phyloP scores from a whole-genome alignment of 2,113 vertebrate genomes.

The Procavia capensis region DNA sequence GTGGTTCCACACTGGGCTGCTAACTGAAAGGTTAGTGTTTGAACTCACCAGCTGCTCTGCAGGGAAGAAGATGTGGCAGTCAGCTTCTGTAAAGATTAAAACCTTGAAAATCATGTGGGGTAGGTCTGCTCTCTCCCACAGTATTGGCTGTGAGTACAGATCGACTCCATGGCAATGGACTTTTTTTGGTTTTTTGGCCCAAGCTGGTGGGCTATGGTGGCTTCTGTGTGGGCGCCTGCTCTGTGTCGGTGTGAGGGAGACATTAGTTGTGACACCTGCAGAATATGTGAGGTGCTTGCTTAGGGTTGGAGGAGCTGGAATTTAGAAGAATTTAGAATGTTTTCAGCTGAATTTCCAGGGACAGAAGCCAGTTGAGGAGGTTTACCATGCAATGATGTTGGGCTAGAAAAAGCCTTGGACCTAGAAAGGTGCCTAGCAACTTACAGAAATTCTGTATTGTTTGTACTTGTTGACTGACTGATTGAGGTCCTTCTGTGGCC shows the following conservation, averaged over 20 bases:
- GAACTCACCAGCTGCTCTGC: no score
- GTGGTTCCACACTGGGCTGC: no score
- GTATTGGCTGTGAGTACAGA: no score
- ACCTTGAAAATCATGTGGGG: no score
- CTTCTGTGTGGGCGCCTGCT: constrained; percentile 75
- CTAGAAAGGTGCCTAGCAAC: background rate
- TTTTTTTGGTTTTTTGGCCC: constrained; percentile 23
- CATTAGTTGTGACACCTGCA: constrained; percentile 76
- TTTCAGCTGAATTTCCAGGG: background rate
- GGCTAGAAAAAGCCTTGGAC: background rate
- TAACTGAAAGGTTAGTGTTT: no score
- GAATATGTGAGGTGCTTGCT: constrained; percentile 76
- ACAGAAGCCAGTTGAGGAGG: background rate
- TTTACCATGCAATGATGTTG: background rate
- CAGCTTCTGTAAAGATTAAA: no score
- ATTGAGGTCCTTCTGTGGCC: background rate
- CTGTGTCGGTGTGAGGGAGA: constrained; percentile 67
- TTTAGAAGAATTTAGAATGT: constrained; percentile 59
- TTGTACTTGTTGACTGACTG: background rate
- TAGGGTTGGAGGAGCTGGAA: constrained; percentile 63
- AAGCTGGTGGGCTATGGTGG: constrained; percentile 28
- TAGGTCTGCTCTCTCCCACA: no score
- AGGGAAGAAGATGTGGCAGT: no score
- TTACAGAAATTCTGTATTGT: background rate
- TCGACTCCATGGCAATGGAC: no score